Conservation (phyloP, 2,113 vertebrate species). For the Muntiacus muntjak region DNA sequence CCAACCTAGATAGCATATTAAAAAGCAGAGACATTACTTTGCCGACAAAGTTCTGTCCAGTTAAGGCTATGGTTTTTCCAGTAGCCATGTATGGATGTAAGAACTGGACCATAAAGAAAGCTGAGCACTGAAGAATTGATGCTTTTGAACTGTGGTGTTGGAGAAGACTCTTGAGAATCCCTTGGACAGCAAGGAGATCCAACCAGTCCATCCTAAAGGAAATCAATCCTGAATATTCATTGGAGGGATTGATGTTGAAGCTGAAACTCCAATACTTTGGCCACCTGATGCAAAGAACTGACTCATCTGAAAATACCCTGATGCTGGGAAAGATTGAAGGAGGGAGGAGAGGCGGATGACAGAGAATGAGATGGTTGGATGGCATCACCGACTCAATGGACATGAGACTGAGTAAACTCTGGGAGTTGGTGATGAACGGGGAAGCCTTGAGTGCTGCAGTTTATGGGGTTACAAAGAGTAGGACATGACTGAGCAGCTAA, state of each 20-base stretch:
- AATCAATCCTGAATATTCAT: neutral
- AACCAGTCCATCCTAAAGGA: neutral
- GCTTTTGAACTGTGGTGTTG: neutral
- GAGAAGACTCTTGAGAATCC: neutral
- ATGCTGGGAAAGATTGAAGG: neutral
- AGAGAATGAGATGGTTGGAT: neutral
- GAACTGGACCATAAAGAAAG: neutral
- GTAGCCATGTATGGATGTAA: neutral
- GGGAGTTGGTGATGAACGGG: neutral
- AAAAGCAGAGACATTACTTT: neutral
- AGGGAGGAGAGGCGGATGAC: neutral
- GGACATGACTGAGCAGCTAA: neutral
- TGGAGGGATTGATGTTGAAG: neutral
- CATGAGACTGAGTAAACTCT: neutral
- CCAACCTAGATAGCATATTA: neutral
- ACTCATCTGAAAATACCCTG: neutral
- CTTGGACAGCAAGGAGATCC: neutral
- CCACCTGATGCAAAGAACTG: rapidly evolving
- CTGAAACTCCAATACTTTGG: neutral
- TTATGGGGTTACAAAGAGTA: neutral
- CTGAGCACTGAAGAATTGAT: neutral
- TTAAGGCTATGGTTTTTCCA: neutral
- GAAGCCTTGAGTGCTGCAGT: neutral
- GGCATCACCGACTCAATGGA: neutral
- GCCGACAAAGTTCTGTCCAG: neutral